Evolutionary conservation across 2,888 invertebrate genomes (phyloP).

Genomic region (Noctuana brunneofusca): DNA sequence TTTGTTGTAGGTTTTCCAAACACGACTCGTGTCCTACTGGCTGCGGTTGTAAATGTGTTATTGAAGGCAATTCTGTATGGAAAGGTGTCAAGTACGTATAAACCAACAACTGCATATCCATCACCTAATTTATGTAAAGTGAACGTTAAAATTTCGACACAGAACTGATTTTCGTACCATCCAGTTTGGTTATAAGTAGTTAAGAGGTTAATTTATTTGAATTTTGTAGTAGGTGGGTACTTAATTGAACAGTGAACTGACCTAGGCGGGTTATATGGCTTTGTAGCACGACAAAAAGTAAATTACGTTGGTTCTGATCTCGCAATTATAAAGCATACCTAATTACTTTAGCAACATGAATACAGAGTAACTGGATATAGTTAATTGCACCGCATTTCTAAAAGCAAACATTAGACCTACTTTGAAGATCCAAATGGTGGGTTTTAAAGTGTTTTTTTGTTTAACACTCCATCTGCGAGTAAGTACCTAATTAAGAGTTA

Average conservation of each 20-base stretch:
- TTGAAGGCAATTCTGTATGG: constrained; percentile 82
- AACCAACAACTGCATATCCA: constrained; percentile 12
- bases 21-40: constrained; percentile 93
- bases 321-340: constrained; percentile 8
- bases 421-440: not conserved
- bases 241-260: constrained; percentile 15
- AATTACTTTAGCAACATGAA: constrained; percentile 3
- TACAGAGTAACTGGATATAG: constrained; percentile 7
- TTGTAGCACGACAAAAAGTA: constrained; percentile 27
- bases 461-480: no score
- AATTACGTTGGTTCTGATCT: constrained; percentile 13
- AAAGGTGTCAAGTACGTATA: no score
- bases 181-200: not conserved
- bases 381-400: not conserved
- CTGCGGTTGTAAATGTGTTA: constrained; percentile 94
- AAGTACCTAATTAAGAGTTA: no score
- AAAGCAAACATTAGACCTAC: constrained; percentile 1
- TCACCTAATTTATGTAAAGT: not conserved
- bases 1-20: constrained; percentile 69
- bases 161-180: not conserved
- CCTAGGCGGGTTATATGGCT: constrained; percentile 21
- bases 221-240: constrained; percentile 7
- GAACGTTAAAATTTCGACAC: not conserved
- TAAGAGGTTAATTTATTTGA: constrained; percentile 22
- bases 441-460: no score